Evolutionary conservation across 2,797 vertebrate species (phyloP), one percentile per base, ranked within the genome.

Genomic region (Pogoniulus pusillus): DNA sequence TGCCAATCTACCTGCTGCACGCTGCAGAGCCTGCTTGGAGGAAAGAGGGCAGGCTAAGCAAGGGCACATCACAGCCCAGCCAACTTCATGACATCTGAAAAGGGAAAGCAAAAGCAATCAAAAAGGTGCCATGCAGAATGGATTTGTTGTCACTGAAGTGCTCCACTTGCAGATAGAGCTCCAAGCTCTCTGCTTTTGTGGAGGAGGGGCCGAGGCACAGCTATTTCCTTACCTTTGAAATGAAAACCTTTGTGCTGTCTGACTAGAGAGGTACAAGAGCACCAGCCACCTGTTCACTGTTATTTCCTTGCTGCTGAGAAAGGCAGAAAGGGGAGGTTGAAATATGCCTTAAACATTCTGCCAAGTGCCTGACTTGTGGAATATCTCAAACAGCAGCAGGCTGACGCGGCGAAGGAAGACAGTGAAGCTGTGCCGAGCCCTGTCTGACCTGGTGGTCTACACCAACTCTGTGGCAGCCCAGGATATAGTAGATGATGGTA

Each of bases 381-480:
- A 62, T n/a, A 58, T 27, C 35, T 24, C 53, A 5, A 26, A 10
- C 16, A 47, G 74, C 76, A 66, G 34, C 91, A 99, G 99, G 94
- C 94, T 98, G 79, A 98, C 97, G 51, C 98, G 98, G 54, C 98
- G 98, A 87, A 98, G 98, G 95, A 99, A 98, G 96, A 99, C 99
- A 0, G 99, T 99, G 98, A 99, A 99, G 93, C 98, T 99, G 81
- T 99, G 99, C 74, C 97, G 99, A 87, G 99, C 99, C 85, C 98
- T 99, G 45, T 99, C 99, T 6, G 98, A 99, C 92, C 96, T 99
- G 63, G 99, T 99, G 90, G 98, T 99, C 53, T 99, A 99, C 95
- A 99, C 98, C 14, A 99, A 99, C 95, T 99, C 99, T 0, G 98
- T 99, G 87, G 98, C 98, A 24, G 98, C 98, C 23, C 99, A 99